phyloP scores from a whole-genome alignment of 2,113 vertebrate species.

The Ceyx margarethae region DNA sequence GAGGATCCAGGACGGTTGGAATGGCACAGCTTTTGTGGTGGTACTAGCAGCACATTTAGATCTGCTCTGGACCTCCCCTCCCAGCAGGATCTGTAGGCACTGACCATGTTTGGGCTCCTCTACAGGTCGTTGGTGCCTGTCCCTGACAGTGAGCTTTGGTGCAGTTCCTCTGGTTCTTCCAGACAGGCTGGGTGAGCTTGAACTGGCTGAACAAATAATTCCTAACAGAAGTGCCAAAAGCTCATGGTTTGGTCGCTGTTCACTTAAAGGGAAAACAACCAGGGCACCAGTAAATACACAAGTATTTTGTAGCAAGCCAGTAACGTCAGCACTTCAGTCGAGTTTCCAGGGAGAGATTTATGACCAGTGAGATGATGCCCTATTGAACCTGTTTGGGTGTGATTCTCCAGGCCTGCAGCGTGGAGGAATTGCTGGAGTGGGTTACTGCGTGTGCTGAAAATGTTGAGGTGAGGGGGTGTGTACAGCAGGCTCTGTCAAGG shows the following conservation, averaged over 20 bases:
- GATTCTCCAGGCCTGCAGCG: not conserved
- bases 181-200: not conserved
- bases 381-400: not conserved
- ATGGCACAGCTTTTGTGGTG: accelerated
- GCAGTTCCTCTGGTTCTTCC: not conserved
- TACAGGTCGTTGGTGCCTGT: accelerated
- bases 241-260: not conserved
- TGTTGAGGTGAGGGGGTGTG: not conserved
- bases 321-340: slow-evolving; percentile 36
- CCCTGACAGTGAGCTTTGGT: accelerated
- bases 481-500: not conserved
- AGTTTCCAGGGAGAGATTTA: slow-evolving; percentile 41
- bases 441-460: not conserved
- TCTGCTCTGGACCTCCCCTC: not conserved
- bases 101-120: accelerated
- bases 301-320: not conserved
- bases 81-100: not conserved
- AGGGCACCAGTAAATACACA: slow-evolving; percentile 1
- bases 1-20: accelerated
- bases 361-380: slow-evolving; percentile 1
- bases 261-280: not conserved
- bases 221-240: not conserved
- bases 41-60: not conserved
- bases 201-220: not conserved
- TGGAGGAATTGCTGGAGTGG: not conserved